Evolutionary conservation across 2,888 invertebrate species (phyloP), one percentile per base, ranked within the genome.

Genomic region (Latrodectus elegans): DNA sequence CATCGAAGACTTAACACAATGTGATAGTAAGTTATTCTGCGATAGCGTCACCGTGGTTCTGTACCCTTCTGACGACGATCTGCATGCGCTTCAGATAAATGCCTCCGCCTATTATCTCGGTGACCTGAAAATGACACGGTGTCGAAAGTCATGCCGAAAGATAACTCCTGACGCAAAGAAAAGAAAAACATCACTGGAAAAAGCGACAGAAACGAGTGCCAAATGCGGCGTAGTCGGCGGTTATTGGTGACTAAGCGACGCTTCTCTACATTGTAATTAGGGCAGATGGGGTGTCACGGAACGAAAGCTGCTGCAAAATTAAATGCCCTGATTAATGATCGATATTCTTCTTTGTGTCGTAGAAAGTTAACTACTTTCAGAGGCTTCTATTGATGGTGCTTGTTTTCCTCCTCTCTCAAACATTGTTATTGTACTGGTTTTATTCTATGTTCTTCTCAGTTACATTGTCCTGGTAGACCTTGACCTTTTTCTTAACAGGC

Each of bases 241-340:
- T 60, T 60, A 60, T 60, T 60, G 60, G 60, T 73, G 73, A 52
- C 73, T 52, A 73, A 51, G 52, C 51, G 52, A 73, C 76, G 17
- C 74, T 74, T 55, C 26, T 55, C 74, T 26, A 64, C 22, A 49
- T 67, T 67, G 22, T 77, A 77, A 77, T 77, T 77, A 77, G 77
- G 68, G 53, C 77, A 60, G 60, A 60, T 60, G 60, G 60, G 60
- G n/a, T 60, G n/a, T 60, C n/a, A n/a, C 60, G 60, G 60, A 60
- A 38, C 10, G 60, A 60, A 60, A 60, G 60, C 60, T 15, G 60
- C n/a, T 60, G n/a, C 60, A 60, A 60, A 60, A 60, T 60, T 60
- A 60, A 60, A n/a, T 15, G 12, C 60, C n/a, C n/a, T 60, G 60
- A 60, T 60, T 60, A 60, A 60, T 60, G 60, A n/a, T 12, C n/a